A percentile compares a stretch with the other conserved stretches of the same genome.
phyloP scores from a whole-genome alignment of 2,113 vertebrate genomes.

The Bagarius yarrelli region DNA sequence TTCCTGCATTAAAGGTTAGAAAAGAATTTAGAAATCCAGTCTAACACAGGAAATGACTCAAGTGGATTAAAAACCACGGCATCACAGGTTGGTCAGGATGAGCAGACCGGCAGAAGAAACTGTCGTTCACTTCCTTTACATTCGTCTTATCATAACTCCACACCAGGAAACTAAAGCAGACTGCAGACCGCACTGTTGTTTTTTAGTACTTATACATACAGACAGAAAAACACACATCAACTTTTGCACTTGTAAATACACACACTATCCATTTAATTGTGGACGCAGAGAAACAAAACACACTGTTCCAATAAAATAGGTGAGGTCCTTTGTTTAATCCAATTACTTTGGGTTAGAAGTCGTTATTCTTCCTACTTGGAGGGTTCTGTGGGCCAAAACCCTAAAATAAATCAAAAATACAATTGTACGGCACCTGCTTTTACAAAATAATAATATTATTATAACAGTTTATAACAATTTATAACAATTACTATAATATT shows the following conservation, averaged over 20 bases:
- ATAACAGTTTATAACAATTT: too few relatives aligned
- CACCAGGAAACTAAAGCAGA: background rate
- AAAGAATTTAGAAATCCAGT: constrained; percentile 42
- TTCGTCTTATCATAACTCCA: background rate
- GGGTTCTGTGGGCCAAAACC: too few relatives aligned
- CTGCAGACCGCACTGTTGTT: background rate
- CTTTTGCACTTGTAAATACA: background rate
- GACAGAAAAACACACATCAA: background rate
- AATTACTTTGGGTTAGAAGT: too few relatives aligned
- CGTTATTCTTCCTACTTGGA: too few relatives aligned
- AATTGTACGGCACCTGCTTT: too few relatives aligned
- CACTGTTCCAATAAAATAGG: too few relatives aligned
- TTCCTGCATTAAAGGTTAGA: constrained; percentile 28
- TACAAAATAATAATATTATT: too few relatives aligned
- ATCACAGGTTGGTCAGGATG: constrained; percentile 30
- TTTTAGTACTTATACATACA: background rate
- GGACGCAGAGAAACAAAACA: too few relatives aligned
- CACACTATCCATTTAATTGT: background rate
- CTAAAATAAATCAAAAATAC: too few relatives aligned
- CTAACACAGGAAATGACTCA: constrained; percentile 42
- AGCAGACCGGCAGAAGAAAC: constrained; percentile 40
- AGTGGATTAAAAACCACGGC: constrained; percentile 27
- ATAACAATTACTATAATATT: too few relatives aligned
- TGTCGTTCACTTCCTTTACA: background rate
- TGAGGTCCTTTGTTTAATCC: too few relatives aligned